Conservation (phyloP, 2,888 invertebrate genomes). For the Drosophila mayaguana region DNA sequence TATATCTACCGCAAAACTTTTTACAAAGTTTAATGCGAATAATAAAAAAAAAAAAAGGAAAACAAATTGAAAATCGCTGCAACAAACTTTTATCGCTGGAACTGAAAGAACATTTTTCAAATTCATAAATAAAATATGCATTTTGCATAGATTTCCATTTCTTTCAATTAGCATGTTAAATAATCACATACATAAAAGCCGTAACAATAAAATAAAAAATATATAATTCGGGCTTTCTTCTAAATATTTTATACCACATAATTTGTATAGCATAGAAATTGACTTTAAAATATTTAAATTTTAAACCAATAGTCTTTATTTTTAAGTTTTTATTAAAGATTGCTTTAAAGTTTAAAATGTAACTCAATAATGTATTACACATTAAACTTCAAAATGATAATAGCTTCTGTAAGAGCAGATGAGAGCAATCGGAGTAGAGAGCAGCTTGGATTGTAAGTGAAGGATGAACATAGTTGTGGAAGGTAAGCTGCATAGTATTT, state of each 20-base stretch:
- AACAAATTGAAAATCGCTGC: conserved; percentile 66
- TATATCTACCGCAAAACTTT: conserved; percentile 22
- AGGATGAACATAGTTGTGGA: neutral
- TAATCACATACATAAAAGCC: conserved; percentile 7
- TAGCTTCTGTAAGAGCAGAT: neutral
- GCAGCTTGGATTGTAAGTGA: neutral
- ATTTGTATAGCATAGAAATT: neutral
- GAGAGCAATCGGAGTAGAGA: neutral
- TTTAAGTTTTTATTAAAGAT: neutral
- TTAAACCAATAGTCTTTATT: neutral
- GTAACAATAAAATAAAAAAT: neutral
- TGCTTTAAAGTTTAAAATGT: neutral
- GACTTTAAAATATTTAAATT: neutral
- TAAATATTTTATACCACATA: neutral
- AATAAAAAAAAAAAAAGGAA: conserved; percentile 9
- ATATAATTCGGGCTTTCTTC: neutral
- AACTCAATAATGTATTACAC: neutral
- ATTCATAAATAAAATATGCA: conserved; percentile 62
- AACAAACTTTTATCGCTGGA: conserved; percentile 56
- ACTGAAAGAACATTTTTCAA: conserved; percentile 31
- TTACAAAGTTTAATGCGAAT: conserved; percentile 40
- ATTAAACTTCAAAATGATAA: neutral
- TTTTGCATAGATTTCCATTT: conserved; percentile 60
- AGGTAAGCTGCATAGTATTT: neutral
- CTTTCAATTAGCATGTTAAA: conserved; percentile 39